Base-by-base conservation (phyloP, 2,113 vertebrate genomes). In the Castor canadensis region DNA sequence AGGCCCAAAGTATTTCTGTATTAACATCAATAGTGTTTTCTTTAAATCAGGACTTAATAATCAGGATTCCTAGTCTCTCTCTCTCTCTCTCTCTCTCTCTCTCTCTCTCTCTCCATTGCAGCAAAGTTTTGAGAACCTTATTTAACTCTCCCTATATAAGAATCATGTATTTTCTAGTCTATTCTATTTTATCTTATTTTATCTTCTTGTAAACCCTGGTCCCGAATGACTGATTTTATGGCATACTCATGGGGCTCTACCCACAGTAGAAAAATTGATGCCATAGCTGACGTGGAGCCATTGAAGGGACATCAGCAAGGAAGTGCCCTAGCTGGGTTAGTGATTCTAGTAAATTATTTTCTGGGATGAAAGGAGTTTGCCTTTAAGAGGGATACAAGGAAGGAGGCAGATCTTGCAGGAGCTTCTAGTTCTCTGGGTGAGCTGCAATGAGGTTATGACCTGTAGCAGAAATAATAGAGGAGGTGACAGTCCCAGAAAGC, bases 191-290 rank as follows among this genome's bases (percentile, higher is more conserved):
- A 76, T 40, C 13, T n/a, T 43, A 72, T 76, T 82, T 77, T 76
- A 62, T 10, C 71, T 72, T 72, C 49, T 73, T 89, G 81, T 85
- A 94, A 76, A 47, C 26, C 81, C 60, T 73, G 2, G 54, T 45
- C 52, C 56, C 13, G 76, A 89, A 22, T 32, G 54, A n/a, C n/a
- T 60, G 20, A 87, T 58, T 90, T 73, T 13, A 60, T 47, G 79
- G 84, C 64, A 5, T 64, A 45, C 38, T 47, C 22, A 58, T 49
- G 28, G 35, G 26, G 9, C 30, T 40, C 19, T 62, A 13, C 0
- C 5, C 20, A 87, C 13, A 72, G 35, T 28, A 54, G 30, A 45
- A 52, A 83, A 82, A 28, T 64, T 60, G 5, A 20, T 69, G 49
- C n/a, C 9, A 1, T 47, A 28, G 22, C 52, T 35, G 62, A 49